Evolutionary conservation across 2,888 invertebrate genomes (phyloP), one percentile per base, ranked within the genome.

Genomic region (Bellardia pandia): DNA sequence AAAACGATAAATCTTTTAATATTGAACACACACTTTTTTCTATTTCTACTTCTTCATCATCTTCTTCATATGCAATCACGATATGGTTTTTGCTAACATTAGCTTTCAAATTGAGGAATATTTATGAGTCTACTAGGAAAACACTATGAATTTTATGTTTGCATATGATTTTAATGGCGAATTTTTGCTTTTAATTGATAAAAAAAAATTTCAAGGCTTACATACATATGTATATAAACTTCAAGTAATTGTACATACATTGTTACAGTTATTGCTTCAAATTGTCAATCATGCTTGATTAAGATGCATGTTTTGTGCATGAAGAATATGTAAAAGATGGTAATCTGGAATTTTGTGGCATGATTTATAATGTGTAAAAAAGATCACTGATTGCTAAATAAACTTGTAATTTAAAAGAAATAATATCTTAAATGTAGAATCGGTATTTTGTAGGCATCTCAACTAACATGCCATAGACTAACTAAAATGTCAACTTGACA

Each of bases 1-100:
- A 92, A 91, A 91, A 91, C 91, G 90, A 91, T 91, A 91, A 92
- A 91, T 91, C 92, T 92, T 91, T 88, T 90, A 90, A 91, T 91
- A 90, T 91, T 90, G 91, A 83, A 86, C 48, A 68, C 16, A 78
- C 62, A 72, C 13, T 62, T 13, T 40, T 40, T n/a, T 69, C 6
- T 45, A 16, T 1, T 72, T 37, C 16, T 9, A 45, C 45, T 71
- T 45, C 14, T 68, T 9, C 8, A 16, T 40, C 6, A 69, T 9
- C 30, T 51, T 53, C 42, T 56, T 64, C 51, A 14, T 56, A 23
- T 56, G 33, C 69, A 62, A 85, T 72, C 85, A 53, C 79, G 79
- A 75, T 75, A 69, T 80, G 69, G 68, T 78, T 62, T 68, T 74
- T 74, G 9, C 71, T 75, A 72, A 53, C 79, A 79, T 76, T 81